These are phyloP conservation scores for Ochotona curzoniae DNA, from an alignment of 2,113 vertebrate genomes.

Conservation along the genomic window DNA sequence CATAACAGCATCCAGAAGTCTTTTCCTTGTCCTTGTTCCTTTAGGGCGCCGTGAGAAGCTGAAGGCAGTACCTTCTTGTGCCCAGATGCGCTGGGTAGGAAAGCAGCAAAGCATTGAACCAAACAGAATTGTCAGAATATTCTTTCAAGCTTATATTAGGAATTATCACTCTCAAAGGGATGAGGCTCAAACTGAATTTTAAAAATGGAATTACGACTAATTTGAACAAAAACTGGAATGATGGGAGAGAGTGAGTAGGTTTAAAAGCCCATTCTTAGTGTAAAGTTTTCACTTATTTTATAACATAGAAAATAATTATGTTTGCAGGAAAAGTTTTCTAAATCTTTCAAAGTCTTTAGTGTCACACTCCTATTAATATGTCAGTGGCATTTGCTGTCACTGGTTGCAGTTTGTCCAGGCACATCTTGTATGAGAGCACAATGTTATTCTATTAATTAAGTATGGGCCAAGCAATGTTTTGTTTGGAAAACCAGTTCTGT, in stretches of 20 bases:
- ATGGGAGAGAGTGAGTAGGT: background rate
- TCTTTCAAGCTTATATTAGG: background rate
- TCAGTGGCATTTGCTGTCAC: background rate
- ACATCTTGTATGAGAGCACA: background rate
- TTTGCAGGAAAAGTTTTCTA: background rate
- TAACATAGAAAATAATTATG: constrained; percentile 4
- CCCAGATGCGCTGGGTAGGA: background rate
- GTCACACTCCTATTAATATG: background rate
- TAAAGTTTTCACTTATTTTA: constrained; percentile 24
- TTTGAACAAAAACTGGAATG: constrained; percentile 26
- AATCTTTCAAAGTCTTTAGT: constrained; percentile 26
- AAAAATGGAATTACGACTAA: constrained; percentile 35
- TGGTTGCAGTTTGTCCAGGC: background rate
- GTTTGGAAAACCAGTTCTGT: constrained; percentile 30
- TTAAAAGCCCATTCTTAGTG: constrained; percentile 39
- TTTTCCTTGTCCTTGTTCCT: background rate
- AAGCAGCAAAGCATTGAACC: background rate
- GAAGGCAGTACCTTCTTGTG: background rate
- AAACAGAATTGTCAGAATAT: background rate
- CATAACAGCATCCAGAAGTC: background rate
- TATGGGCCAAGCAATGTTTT: constrained; percentile 7
- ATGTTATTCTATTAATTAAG: background rate
- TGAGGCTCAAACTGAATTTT: constrained; percentile 1
- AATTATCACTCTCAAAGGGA: background rate
- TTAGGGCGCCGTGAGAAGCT: background rate